Conservation (phyloP, 2,113 vertebrate species). For the Corythornis vintsioides region DNA sequence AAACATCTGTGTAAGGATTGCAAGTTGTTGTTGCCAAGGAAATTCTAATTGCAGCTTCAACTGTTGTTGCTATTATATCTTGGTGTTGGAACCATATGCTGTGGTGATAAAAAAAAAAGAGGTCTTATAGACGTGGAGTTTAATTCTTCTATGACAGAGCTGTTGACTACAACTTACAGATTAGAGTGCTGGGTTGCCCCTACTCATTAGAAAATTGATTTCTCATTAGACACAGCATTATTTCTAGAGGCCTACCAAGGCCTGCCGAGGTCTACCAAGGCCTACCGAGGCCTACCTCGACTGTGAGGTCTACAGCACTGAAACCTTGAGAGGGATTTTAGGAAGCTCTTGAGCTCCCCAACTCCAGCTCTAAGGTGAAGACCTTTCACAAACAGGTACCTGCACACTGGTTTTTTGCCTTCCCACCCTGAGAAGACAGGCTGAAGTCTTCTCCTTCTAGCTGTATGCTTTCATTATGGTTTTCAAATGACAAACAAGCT, state of each 20-base stretch:
- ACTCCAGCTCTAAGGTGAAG: neutral
- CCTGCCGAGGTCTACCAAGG: too few species aligned
- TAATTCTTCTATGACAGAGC: neutral
- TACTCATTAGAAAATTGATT: neutral
- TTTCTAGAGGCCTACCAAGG: neutral
- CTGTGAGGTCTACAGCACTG: neutral
- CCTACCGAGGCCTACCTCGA: neutral
- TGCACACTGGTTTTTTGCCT: neutral
- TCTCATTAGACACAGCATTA: neutral
- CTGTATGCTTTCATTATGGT: neutral
- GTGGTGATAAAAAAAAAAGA: neutral
- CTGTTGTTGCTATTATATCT: neutral
- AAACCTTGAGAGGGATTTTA: neutral
- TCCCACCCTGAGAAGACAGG: neutral
- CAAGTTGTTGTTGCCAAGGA: conserved; percentile 6
- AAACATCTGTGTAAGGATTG: conserved; percentile 22
- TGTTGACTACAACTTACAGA: neutral
- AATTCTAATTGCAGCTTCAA: conserved; percentile 23
- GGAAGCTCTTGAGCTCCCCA: neutral
- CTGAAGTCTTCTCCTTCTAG: neutral
- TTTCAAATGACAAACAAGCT: neutral
- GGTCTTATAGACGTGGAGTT: neutral
- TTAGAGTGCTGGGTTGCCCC: neutral
- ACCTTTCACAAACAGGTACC: neutral
- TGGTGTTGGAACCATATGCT: neutral